Evolutionary conservation across 2,888 invertebrate genomes (phyloP).

Genomic region (Drosophila putrida): DNA sequence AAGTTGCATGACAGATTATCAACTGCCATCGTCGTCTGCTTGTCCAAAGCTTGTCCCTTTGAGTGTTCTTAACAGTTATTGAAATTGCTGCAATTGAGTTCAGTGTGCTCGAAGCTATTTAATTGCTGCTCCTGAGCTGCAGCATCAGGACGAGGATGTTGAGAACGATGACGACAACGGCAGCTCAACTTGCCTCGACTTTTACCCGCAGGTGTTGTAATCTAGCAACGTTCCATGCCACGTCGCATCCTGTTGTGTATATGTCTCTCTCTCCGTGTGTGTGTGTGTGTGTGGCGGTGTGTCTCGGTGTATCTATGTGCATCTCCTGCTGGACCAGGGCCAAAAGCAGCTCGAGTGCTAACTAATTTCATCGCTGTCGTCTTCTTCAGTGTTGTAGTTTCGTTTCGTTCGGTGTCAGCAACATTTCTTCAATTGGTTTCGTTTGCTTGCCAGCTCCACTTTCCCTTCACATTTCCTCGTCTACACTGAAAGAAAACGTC

Average conservation of each 20-base stretch:
- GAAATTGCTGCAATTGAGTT: constrained; percentile 78
- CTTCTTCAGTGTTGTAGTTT: constrained; percentile 33
- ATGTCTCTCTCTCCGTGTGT: not conserved
- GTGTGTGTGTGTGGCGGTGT: constrained; percentile 5
- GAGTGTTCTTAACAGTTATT: constrained; percentile 75
- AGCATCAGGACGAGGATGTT: constrained; percentile 13
- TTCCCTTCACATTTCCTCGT: no score
- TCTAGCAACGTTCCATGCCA: constrained; percentile 60
- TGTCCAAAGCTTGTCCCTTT: constrained; percentile 44
- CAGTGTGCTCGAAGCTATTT: constrained; percentile 75
- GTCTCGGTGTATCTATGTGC: constrained; percentile 9
- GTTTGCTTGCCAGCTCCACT: constrained; percentile 57
- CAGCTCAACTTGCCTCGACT: constrained; percentile 41
- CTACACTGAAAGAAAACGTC: no score
- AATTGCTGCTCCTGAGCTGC: constrained; percentile 65
- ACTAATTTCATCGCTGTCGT: constrained; percentile 77
- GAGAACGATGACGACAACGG: constrained; percentile 15
- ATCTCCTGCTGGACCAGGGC: constrained; percentile 60
- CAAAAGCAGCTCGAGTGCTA: constrained; percentile 76
- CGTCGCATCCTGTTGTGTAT: constrained; percentile 31
- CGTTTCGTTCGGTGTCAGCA: constrained; percentile 73
- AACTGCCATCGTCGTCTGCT: constrained; percentile 15
- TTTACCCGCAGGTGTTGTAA: constrained; percentile 78
- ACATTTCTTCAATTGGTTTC: constrained; percentile 81
- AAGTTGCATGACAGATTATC: constrained; percentile 61